phyloP scores from a whole-genome alignment of 2,888 invertebrate genomes.

The Stictocephala bisonia region DNA sequence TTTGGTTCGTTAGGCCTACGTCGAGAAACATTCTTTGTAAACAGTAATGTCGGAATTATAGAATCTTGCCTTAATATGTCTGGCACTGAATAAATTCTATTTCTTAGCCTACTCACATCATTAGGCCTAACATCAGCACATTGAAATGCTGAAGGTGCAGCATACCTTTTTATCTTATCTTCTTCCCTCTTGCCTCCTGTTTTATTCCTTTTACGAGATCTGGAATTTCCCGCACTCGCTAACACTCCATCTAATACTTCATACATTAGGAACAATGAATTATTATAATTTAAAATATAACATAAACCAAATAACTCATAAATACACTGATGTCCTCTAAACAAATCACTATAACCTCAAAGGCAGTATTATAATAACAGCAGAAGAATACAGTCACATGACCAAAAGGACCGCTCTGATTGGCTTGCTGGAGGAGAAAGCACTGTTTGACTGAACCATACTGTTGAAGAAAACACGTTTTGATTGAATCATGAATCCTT shows the following conservation, averaged over 20 bases:
- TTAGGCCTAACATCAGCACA: conserved; percentile 38
- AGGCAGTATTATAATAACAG: neutral
- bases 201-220: too few species aligned
- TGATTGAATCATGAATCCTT: conserved; percentile 12
- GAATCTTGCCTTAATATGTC: conserved; percentile 34
- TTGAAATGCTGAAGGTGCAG: conserved; percentile 33
- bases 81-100: conserved; percentile 38
- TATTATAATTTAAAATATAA: neutral
- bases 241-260: conserved; percentile 42
- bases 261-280: conserved; percentile 19
- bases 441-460: conserved; percentile 5
- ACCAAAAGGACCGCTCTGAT: conserved; percentile 10
- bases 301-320: conserved; percentile 1
- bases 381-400: conserved; percentile 8
- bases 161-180: conserved; percentile 26
- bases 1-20: conserved; percentile 37
- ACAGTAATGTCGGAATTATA: conserved; percentile 27
- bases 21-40: conserved; percentile 26
- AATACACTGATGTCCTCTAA: too few species aligned
- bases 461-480: neutral
- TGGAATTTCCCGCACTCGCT: conserved; percentile 35
- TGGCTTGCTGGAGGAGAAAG: conserved; percentile 1
- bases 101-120: conserved; percentile 38
- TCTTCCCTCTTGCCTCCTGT: conserved; percentile 48
- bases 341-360: conserved; percentile 6